Base-by-base conservation (phyloP, 2,113 vertebrate genomes). In the Alaudala cheleensis region DNA sequence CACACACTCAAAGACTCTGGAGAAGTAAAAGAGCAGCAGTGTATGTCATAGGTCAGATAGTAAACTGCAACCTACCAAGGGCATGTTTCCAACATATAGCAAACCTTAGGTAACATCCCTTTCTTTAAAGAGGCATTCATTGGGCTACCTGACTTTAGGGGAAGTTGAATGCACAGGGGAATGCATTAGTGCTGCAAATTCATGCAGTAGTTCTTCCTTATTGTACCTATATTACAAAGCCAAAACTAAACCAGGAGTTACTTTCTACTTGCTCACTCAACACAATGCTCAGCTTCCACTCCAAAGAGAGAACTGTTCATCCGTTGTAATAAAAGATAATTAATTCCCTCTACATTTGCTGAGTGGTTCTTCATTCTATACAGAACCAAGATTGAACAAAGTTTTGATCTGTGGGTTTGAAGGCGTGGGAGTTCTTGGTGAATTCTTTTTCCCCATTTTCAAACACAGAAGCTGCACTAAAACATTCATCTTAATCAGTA, bases 371-470 rank as follows among this genome's bases (percentile, higher is more conserved):
- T 64, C 7, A 11, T 31, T 90, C 54, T 61, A 14, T 28, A 47
- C 11, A 70, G 81, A 72, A 72, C 8, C 39, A 89, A 86, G 22
- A 74, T 5, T 31, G 28, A 49, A 37, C 15, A 60, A 86, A 70
- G 10, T 42, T 42, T 42, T 79, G 12, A 79, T 26, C 49, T 69
- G 10, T 60, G 25, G 19, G 47, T 77, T 33, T 73, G 42, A 5
- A 22, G 7, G 28, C 28, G n/a, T 26, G 6, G 8, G 15, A 2
- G 1, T 12, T 56, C 69, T 24, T 31, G 31, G 5, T 14, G 21
- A 33, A 22, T 23, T 33, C 22, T 13, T 29, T 4, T 0, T 1
- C 1, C 2, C 5, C 31, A 6, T 17, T 40, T 64, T 64, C 47
- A 61, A 83, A 54, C 4, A 31, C 1, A 2, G 39, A 94, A 81